phyloP scores from a whole-genome alignment of 2,797 vertebrate species.

The Buphagus erythrorhynchus region DNA sequence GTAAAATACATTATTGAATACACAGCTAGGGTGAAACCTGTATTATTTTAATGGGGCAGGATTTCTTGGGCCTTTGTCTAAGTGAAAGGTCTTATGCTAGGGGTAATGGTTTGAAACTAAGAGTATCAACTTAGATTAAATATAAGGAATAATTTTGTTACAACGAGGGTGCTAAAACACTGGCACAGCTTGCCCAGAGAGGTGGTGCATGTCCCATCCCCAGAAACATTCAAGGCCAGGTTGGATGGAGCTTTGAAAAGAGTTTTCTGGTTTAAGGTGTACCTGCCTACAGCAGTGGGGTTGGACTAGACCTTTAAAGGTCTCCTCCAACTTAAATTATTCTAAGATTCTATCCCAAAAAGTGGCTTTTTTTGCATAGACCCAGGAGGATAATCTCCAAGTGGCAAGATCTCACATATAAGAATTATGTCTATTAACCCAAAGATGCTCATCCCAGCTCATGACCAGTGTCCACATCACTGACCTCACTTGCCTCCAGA shows the following conservation, averaged over 20 bases:
- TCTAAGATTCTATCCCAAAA: not conserved
- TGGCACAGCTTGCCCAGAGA: not conserved
- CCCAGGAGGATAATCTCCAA: not conserved
- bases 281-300: not conserved
- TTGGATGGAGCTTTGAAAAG: not conserved
- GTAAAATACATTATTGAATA: not conserved
- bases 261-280: no score
- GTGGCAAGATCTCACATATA: not conserved
- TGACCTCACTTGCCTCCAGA: not conserved
- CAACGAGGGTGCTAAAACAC: not conserved
- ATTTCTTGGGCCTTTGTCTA: not conserved
- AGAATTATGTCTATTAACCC: not conserved
- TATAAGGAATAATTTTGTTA: not conserved
- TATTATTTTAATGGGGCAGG: not conserved
- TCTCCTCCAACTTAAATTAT: not conserved
- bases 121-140: not conserved
- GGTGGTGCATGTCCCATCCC: no score
- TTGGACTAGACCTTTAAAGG: not conserved
- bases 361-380: not conserved
- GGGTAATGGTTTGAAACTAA: not conserved
- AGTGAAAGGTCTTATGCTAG: not conserved
- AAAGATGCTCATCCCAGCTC: not conserved
- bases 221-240: not conserved
- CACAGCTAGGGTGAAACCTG: not conserved
- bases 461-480: not conserved